These are phyloP conservation scores for Phengaris alcon DNA, from an alignment of 2,888 invertebrate genomes.

Conservation along the genomic window DNA sequence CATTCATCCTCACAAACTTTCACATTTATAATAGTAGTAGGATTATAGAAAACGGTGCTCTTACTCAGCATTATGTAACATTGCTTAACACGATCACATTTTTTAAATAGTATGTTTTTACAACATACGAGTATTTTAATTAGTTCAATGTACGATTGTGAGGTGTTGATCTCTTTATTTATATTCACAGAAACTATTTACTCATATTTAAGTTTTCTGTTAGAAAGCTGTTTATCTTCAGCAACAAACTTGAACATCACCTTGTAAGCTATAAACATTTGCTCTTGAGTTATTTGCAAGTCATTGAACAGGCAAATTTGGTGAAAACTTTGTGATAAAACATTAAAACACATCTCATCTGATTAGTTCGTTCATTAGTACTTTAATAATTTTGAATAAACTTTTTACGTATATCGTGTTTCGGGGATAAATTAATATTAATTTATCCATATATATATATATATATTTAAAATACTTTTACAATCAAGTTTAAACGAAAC, in stretches of 20 bases:
- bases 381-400: too few species aligned
- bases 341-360: background rate
- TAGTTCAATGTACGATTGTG: background rate
- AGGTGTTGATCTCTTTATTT: background rate
- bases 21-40: too few species aligned
- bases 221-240: constrained; percentile 1
- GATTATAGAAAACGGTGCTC: background rate
- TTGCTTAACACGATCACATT: background rate
- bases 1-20: too few species aligned
- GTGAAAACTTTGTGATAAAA: background rate
- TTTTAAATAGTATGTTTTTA: background rate
- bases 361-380: background rate
- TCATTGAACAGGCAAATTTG: constrained; percentile 20
- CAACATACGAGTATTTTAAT: background rate
- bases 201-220: constrained; percentile 16
- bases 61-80: background rate
- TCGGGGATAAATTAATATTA: too few species aligned
- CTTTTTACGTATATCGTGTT: too few species aligned
- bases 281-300: constrained; percentile 20
- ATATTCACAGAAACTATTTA: background rate
- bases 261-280: constrained; percentile 6
- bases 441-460: too few species aligned
- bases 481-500: too few species aligned
- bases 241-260: background rate
- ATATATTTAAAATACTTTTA: too few species aligned